Evolutionary conservation across 1,140 invertebrate genomes (phyloP), one percentile per base, ranked within the genome.

Genomic region (Plutomurus gul): DNA sequence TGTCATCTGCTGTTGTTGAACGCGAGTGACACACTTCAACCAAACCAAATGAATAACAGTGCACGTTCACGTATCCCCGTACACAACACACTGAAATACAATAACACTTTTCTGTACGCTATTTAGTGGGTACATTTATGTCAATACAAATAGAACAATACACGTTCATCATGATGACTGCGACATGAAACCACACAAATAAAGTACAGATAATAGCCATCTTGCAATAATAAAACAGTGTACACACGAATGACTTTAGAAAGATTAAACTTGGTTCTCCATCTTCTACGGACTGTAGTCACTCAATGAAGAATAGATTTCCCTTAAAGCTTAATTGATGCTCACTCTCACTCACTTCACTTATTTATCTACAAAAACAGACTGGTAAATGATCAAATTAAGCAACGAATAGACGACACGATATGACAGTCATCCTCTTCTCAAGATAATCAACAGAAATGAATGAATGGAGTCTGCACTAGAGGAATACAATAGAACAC

Each of bases 401-500:
- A 6, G 13, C 16, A 60, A 25, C 30, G 51, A 16, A n/a, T 36
- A 8, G 27, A 25, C 36, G 36, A 65, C 16, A 36, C 56, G 18
- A 65, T 65, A 30, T 30, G 56, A 65, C 56, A 65, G 56, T 65
- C 56, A 65, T 36, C 30, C 22, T n/a, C 56, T 18, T n/a, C 56
- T 65, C 30, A n/a, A 65, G 27, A 65, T 65, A 65, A 65, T 65
- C 56, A 65, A 65, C 30, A 65, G 56, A 65, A 65, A 27, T 65
- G 49, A 22, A 43, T n/a, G 10, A 10, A 10, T 43, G n/a, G 10
- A 43, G 40, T 43, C 40, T n/a, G 40, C 10, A n/a, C n/a, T 22
- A 7, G 25, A 56, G 20, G 8, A 30, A 25, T 20, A 33, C 36
- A 75, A 75, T 49, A 20, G 27, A 27, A 49, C 13, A 65, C 56